These are phyloP conservation scores for Ichneumoninae sp. DNA, from an alignment of 2,888 invertebrate species.

Conservation along the genomic window DNA sequence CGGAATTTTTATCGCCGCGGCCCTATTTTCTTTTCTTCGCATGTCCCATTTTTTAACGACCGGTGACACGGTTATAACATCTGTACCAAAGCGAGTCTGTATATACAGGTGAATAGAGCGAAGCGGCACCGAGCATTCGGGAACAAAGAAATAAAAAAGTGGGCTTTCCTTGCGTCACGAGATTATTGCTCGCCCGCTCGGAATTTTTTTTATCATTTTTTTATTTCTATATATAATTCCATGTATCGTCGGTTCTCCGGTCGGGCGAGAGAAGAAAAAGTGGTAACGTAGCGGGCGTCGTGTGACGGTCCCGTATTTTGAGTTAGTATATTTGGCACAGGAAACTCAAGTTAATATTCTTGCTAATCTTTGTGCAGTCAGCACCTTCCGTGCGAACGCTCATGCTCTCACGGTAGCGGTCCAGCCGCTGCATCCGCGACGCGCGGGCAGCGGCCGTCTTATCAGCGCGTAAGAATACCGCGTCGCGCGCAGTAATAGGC, in stretches of 20 bases:
- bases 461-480: no score
- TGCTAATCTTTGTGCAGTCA: no score
- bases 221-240: neutral
- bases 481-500: no score
- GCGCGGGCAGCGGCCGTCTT: no score
- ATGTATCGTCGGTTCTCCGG: neutral
- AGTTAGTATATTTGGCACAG: no score
- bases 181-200: neutral
- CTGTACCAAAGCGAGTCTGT: neutral
- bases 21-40: neutral
- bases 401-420: no score
- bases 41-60: neutral
- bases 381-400: no score
- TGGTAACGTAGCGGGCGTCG: no score
- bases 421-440: no score
- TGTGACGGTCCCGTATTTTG: no score
- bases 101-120: neutral
- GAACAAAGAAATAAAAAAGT: neutral
- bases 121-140: neutral
- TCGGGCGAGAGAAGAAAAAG: neutral
- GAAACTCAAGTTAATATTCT: no score
- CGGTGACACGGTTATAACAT: neutral
- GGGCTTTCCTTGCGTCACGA: constrained; percentile 20
- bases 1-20: neutral
- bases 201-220: neutral